Evolutionary conservation across 2,113 vertebrate genomes (phyloP).

Genomic region (Camelus dromedarius): DNA sequence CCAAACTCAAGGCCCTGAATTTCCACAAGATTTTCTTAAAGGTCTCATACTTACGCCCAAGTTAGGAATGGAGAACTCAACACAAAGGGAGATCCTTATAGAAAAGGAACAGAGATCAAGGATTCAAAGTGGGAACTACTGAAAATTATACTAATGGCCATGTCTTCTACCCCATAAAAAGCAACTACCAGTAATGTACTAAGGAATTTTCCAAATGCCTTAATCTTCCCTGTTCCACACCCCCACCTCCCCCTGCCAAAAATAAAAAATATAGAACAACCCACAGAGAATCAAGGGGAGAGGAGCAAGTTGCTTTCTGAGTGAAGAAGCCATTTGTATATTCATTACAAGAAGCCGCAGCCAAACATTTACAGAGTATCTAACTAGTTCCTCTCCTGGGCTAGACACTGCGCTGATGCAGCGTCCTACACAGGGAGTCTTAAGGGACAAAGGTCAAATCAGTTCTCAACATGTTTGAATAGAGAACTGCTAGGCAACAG

Average conservation of each 20-base stretch:
- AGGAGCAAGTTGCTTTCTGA: neutral
- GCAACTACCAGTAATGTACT: neutral
- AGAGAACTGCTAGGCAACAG: neutral
- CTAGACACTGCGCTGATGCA: neutral
- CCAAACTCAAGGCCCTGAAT: neutral
- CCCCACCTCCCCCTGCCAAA: neutral
- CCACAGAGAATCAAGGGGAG: neutral
- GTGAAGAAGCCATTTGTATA: neutral
- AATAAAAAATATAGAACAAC: neutral
- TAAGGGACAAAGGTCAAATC: conserved; percentile 1
- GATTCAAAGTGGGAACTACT: neutral
- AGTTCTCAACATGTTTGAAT: neutral
- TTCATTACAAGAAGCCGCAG: conserved; percentile 21
- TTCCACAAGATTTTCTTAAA: neutral
- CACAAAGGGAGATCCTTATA: neutral
- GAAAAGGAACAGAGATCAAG: conserved; percentile 10
- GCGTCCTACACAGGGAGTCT: neutral
- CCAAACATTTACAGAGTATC: neutral
- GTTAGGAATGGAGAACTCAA: neutral
- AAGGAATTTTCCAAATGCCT: conserved; percentile 54
- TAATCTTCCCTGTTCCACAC: neutral
- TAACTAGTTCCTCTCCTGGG: neutral
- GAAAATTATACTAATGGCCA: neutral
- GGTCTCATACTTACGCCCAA: neutral
- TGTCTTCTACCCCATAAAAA: conserved; percentile 16